These are phyloP conservation scores for Chrysomela aeneicollis DNA, from an alignment of 2,888 invertebrate species.

Conservation along the genomic window DNA sequence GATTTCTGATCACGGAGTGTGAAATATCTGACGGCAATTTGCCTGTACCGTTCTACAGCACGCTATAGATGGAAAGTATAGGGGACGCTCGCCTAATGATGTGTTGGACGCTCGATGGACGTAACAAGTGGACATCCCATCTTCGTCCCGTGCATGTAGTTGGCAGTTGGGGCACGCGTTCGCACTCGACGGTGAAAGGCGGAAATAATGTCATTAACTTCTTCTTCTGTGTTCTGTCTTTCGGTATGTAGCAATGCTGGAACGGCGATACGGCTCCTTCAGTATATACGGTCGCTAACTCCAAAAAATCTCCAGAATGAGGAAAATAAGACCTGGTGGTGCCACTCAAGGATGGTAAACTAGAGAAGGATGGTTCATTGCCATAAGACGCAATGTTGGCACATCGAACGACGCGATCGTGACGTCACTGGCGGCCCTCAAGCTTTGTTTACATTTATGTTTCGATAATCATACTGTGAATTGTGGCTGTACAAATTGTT, in stretches of 20 bases:
- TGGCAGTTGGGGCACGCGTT: slow-evolving; percentile 46
- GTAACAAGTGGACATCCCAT: slow-evolving; percentile 37
- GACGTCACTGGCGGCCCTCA: no score
- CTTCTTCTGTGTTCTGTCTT: slow-evolving; percentile 31
- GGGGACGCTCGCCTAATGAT: slow-evolving; percentile 39
- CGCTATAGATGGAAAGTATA: slow-evolving; percentile 21
- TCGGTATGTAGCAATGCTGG: slow-evolving; percentile 41
- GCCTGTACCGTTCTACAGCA: slow-evolving; percentile 15
- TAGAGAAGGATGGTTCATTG: no score
- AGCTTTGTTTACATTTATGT: no score
- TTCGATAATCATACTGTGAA: no score
- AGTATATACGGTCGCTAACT: slow-evolving; percentile 17
- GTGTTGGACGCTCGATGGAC: slow-evolving; percentile 45
- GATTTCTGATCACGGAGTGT: slow-evolving; percentile 4
- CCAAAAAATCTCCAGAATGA: no score
- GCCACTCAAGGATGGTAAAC: no score
- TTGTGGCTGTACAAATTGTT: no score
- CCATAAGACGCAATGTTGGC: no score
- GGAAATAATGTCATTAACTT: slow-evolving; percentile 45
- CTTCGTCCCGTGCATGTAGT: slow-evolving; percentile 25
- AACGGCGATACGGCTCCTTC: slow-evolving; percentile 1
- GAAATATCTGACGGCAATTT: slow-evolving; percentile 1
- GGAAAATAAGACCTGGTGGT: no score
- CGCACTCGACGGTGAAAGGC: slow-evolving; percentile 48
- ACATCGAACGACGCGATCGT: no score